Conservation (phyloP, 2,113 vertebrate genomes). For the Scomber scombrus region DNA sequence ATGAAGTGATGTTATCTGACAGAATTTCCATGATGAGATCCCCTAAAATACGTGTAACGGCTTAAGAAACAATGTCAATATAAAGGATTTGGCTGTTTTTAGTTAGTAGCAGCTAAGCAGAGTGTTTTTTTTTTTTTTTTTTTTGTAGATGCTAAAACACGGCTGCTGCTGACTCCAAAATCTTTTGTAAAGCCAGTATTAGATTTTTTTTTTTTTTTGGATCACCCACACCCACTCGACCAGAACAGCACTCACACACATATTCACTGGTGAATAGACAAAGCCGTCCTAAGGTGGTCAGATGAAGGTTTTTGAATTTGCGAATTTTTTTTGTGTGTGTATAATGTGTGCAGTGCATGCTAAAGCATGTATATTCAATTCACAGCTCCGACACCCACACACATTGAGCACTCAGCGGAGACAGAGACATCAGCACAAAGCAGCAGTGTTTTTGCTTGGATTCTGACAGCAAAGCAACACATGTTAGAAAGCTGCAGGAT, state of each 20-base stretch:
- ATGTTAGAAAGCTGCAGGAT: conserved; percentile 31
- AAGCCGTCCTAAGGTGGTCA: conserved; percentile 61
- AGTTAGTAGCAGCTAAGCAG: conserved; percentile 20
- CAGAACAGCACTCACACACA: conserved; percentile 48
- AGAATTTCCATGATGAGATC: conserved; percentile 29
- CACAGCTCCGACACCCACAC: conserved; percentile 63
- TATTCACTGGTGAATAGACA: conserved; percentile 52
- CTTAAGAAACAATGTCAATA: conserved; percentile 47
- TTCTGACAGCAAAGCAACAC: conserved; percentile 34
- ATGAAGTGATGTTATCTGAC: conserved; percentile 4
- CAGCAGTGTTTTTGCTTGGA: conserved; percentile 27
- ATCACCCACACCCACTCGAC: conserved; percentile 71
- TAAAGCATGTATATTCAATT: conserved; percentile 60
- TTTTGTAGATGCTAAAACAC: conserved; percentile 51
- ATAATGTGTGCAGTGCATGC: conserved; percentile 33
- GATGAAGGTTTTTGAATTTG: conserved; percentile 25
- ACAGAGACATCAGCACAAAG: conserved; percentile 58
- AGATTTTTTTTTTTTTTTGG: conserved; percentile 28
- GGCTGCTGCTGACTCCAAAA: conserved; percentile 30
- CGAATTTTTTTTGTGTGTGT: neutral
- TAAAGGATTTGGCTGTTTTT: conserved; percentile 39
- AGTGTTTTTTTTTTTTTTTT: neutral
- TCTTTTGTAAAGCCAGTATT: conserved; percentile 48
- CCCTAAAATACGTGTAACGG: conserved; percentile 17
- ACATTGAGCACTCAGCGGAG: conserved; percentile 47